Conservation (phyloP, 2,797 vertebrate species). For the Rhinella marina region DNA sequence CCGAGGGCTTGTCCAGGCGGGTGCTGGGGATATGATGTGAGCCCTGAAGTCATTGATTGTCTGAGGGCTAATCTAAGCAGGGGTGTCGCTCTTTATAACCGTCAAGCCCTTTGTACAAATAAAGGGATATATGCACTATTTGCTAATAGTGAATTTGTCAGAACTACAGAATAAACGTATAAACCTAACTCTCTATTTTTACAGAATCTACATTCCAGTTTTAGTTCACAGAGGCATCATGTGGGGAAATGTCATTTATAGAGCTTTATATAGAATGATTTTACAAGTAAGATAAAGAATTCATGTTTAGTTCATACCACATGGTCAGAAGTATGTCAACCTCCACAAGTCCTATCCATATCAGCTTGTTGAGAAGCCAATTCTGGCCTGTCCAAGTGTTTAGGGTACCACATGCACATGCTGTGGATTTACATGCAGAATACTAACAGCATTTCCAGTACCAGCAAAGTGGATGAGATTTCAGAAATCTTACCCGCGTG, state of each 20-base stretch:
- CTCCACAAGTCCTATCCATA: no score
- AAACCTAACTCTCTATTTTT: conserved; percentile 74
- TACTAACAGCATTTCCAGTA: no score
- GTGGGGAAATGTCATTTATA: conserved; percentile 67
- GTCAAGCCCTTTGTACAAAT: conserved; percentile 22
- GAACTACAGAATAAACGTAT: conserved; percentile 70
- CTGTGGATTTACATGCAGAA: no score
- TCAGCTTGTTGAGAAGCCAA: neutral
- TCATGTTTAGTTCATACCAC: neutral
- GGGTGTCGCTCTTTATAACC: neutral
- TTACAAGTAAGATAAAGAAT: no score
- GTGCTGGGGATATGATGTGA: neutral
- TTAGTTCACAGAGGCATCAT: conserved; percentile 68
- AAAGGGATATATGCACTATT: conserved; percentile 76
- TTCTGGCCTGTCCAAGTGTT: no score
- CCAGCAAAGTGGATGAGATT: no score
- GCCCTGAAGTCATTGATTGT: neutral
- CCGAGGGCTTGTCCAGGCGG: neutral
- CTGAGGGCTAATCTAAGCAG: neutral
- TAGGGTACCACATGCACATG: no score
- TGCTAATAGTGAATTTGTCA: conserved; percentile 65
- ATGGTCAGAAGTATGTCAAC: neutral
- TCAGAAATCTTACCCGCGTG: no score
- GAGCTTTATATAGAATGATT: neutral
- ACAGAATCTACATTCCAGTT: conserved; percentile 71